Evolutionary conservation across 2,113 vertebrate genomes (phyloP), one percentile per base, ranked within the genome.

Genomic region (Leptosomus discolor): DNA sequence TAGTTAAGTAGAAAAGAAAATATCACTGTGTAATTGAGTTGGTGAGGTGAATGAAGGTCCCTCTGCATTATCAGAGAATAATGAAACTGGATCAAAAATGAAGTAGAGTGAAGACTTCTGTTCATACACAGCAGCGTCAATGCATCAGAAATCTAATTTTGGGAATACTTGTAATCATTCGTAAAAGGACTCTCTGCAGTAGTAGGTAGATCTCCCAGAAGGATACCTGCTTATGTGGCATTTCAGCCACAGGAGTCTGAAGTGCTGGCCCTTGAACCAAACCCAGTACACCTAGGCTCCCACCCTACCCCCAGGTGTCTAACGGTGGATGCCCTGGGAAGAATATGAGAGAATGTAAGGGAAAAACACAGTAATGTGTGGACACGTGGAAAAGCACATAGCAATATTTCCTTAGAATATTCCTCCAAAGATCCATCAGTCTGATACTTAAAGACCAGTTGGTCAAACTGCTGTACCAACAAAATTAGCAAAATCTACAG

Each of bases 251-350:
- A 41, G 0, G 5, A 60, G 3, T 76, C 29, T 61, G 13, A 85
- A 61, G 22, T 22, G 15, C 27, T 54, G 15, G 30, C 73, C 24
- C 24, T 57, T 11, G 2, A 92, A 48, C 4, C 4, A 27, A 87
- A 75, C 17, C 5, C 20, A 64, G 5, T 8, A 45, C 21, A 65
- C 6, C 3, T 21, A 8, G 11, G 32, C 6, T 10, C 19, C 6
- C 11, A 23, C 12, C 7, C 18, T 70, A 15, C 6, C 13, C 9
- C 6, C 8, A 41, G 15, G 20, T 48, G 19, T 34, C 30, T 37
- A 36, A 56, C 0, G 9, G 5, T 11, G 8, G 9, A 37, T 58
- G 10, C 5, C 5, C 6, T 0, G 1, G 24, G 29, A 14, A 56
- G 10, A 91, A 58, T 18, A 45, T 9, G 13, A 48, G 7, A 85